Base-by-base conservation (phyloP, 2,113 vertebrate species). In the Tetrao urogallus region DNA sequence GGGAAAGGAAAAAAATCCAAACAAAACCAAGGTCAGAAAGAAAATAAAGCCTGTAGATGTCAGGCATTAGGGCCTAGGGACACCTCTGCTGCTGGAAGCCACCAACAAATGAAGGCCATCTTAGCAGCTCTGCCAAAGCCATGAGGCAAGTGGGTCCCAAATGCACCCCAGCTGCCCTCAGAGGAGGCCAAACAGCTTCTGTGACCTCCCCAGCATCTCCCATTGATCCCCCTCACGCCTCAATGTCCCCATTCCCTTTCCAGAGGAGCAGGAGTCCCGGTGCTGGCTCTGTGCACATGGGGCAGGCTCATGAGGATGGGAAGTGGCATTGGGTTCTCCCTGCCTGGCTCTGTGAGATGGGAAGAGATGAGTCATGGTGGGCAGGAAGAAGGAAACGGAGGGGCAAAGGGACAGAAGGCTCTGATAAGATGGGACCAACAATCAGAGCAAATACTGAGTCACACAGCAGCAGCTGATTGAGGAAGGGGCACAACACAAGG, bases 361-460 rank as follows among this genome's bases (percentile, higher is more conserved):
- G 20, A 45, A 80, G 58, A 76, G 25, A 69, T 4, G 65, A 77
- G 15, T 34, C 34, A 25, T 1, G 1, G 61, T 17, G 71, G 81
- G 28, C 8, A 1, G 81, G 81, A 89, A 83, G n/a, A 45, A 24
- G 25, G 20, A 70, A 92, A 40, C 0, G 10, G 73, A 45, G 25
- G n/a, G 61, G 34, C 3, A 10, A 92, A 90, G 57, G 1, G 72
- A 61, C 40, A 38, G 77, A 56, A 82, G 64, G 21, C 57, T 43
- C 34, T 52, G 89, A 92, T 92, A 93, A 90, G 79, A 63, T 69
- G 4, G 18, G 54, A 9, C 25, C 20, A 38, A 47, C 47, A 78
- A 64, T 17, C 84, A 87, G 91, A 84, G 40, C 82, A 93, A 95
- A 94, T 27, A 87, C 0, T 16, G 82, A 48, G 43, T 91, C 78